Percentiles rank a stretch among this genome's conserved stretches.
These are phyloP conservation scores for Pseudorhombus dupliciocellatus DNA, from an alignment of 2,113 vertebrate genomes.

Conservation along the genomic window DNA sequence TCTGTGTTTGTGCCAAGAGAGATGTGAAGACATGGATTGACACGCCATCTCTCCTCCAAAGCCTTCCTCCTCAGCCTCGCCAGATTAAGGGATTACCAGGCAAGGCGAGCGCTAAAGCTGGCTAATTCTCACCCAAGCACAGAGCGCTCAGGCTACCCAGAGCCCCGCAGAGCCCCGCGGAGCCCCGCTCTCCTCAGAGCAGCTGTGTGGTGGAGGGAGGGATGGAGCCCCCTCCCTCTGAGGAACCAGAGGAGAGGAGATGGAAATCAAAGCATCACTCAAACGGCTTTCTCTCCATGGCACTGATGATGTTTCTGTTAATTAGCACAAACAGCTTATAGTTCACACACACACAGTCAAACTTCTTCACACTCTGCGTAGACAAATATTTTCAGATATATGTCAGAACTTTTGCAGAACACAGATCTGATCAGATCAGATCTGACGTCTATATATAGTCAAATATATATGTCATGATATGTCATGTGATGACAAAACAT, in stretches of 20 bases:
- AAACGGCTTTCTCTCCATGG: neutral
- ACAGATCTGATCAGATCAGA: too few relatives aligned
- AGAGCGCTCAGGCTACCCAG: slow-evolving; percentile 67
- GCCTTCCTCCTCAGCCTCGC: slow-evolving; percentile 62
- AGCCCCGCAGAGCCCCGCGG: slow-evolving; percentile 67
- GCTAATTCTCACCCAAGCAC: slow-evolving; percentile 79
- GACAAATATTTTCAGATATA: neutral
- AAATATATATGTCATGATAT: too few relatives aligned
- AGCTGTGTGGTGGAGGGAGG: slow-evolving; percentile 65
- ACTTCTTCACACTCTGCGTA: neutral
- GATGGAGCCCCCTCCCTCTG: slow-evolving; percentile 35
- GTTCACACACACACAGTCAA: slow-evolving; percentile 1
- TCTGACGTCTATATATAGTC: too few relatives aligned
- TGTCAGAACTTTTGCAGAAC: neutral
- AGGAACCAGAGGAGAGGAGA: slow-evolving; percentile 18
- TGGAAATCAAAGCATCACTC: slow-evolving; percentile 43
- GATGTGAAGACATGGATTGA: slow-evolving; percentile 71
- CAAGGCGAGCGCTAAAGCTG: slow-evolving; percentile 71
- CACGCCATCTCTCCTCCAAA: slow-evolving; percentile 68
- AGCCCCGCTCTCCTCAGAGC: slow-evolving; percentile 66
- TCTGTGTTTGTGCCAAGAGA: slow-evolving; percentile 56
- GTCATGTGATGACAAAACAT: too few relatives aligned
- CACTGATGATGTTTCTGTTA: slow-evolving; percentile 21
- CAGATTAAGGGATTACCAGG: slow-evolving; percentile 78
- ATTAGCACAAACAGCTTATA: neutral